Conservation (phyloP, 92 coral and sea anemone species). For the Pocillopora meandrina region DNA sequence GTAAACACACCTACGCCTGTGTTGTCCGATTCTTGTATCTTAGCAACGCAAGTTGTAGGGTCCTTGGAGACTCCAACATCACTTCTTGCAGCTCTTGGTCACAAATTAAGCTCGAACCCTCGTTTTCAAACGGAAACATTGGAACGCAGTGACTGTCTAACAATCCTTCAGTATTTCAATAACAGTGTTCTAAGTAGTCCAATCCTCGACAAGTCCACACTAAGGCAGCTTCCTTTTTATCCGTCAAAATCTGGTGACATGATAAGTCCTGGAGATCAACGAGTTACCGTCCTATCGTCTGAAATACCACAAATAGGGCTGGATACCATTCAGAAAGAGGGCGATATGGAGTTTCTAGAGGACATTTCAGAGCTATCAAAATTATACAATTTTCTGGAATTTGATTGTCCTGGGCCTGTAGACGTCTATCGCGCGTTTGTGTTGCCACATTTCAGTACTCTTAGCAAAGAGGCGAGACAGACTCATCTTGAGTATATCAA, state of each 20-base stretch:
- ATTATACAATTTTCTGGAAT: conserved; percentile 46
- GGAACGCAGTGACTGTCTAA: not conserved
- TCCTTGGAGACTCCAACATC: conserved; percentile 47
- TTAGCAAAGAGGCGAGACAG: not conserved
- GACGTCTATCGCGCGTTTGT: conserved; percentile 64
- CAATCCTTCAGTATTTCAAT: conserved; percentile 50
- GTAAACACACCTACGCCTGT: not conserved
- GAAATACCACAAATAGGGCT: conserved; percentile 54
- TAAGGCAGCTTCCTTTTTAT: conserved; percentile 60
- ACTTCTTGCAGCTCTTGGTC: conserved; percentile 47
- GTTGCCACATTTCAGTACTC: conserved; percentile 10
- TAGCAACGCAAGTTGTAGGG: conserved; percentile 53
- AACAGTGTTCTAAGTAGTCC: not conserved
- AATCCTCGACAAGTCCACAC: not conserved
- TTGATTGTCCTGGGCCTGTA: conserved; percentile 27
- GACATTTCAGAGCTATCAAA: conserved; percentile 13
- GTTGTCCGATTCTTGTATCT: not conserved
- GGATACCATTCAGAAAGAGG: conserved; percentile 23
- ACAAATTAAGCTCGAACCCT: conserved; percentile 23
- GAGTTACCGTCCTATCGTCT: conserved; percentile 38
- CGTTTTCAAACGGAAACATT: not conserved
- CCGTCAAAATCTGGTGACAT: conserved; percentile 34
- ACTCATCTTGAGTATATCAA: conserved; percentile 30
- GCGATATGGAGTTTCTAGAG: conserved; percentile 44
- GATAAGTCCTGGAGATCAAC: not conserved